phyloP scores from a whole-genome alignment of 2,113 vertebrate species.

The Benitochromis conjunctus region DNA sequence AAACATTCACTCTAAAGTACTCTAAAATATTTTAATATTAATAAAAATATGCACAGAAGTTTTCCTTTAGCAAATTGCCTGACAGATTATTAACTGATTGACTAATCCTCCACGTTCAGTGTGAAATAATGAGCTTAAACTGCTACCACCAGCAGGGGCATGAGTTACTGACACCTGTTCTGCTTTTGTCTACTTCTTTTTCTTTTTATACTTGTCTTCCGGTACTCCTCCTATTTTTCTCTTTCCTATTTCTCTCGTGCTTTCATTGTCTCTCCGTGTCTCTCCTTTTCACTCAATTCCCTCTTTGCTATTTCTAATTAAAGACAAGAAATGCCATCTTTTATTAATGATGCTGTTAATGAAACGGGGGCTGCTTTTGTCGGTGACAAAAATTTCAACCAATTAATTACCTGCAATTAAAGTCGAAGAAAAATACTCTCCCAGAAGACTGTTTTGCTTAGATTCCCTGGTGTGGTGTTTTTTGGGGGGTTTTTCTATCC shows the following conservation, averaged over 20 bases:
- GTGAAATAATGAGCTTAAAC: background rate
- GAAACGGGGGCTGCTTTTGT: conserved; percentile 56
- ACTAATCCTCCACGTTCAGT: background rate
- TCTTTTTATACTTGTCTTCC: background rate
- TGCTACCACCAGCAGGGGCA: background rate
- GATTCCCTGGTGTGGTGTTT: background rate
- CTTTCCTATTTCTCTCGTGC: background rate
- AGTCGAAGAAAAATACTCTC: conserved; percentile 11
- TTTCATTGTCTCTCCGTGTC: background rate
- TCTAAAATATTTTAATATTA: background rate
- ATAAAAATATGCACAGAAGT: background rate
- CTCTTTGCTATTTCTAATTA: conserved; percentile 56
- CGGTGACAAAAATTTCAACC: conserved; percentile 55
- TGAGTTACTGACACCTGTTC: background rate
- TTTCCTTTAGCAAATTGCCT: background rate
- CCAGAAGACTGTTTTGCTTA: conserved; percentile 13
- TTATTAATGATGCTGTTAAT: conserved; percentile 71
- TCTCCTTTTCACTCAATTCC: conserved; percentile 6
- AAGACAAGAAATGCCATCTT: conserved; percentile 58
- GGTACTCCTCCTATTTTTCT: background rate
- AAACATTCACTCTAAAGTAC: background rate
- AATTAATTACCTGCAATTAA: conserved; percentile 61
- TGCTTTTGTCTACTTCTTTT: background rate
- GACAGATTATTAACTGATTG: background rate
- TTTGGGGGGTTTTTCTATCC: background rate